These are phyloP conservation scores for Tethya wilhelma DNA, from an alignment of 37 sponge, comb jelly and placozoan genomes.

Conservation along the genomic window DNA sequence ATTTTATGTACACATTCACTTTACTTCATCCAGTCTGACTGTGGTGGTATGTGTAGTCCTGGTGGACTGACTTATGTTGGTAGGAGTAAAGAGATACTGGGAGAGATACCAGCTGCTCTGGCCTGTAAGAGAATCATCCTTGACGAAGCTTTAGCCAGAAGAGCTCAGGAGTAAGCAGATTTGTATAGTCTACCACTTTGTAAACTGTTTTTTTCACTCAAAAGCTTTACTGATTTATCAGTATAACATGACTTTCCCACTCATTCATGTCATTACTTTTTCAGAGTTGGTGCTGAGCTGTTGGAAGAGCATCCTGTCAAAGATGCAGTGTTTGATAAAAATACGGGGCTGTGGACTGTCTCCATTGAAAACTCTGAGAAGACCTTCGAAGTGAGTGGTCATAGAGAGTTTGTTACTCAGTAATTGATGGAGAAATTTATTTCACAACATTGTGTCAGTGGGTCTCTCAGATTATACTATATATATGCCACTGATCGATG, in stretches of 20 bases:
- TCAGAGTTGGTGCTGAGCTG: constrained; percentile 51
- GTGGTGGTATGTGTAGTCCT: constrained; percentile 62
- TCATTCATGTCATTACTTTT: not conserved
- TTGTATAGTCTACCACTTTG: too few relatives aligned
- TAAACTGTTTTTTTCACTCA: too few relatives aligned
- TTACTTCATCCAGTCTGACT: constrained; percentile 51
- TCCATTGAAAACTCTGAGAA: constrained; percentile 32
- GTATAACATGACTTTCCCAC: not conserved
- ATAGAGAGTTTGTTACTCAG: too few relatives aligned
- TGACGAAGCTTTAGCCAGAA: constrained; percentile 39
- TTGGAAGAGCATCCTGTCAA: constrained; percentile 45
- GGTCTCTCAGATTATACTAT: too few relatives aligned
- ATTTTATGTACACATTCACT: too few relatives aligned
- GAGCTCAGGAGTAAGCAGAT: constrained; percentile 26
- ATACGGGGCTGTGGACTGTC: constrained; percentile 62
- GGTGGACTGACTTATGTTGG: constrained; percentile 62
- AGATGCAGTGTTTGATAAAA: constrained; percentile 41
- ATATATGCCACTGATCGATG: not conserved
- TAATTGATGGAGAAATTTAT: too few relatives aligned
- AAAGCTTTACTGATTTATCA: not conserved
- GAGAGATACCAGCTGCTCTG: constrained; percentile 57
- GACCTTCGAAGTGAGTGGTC: constrained; percentile 18
- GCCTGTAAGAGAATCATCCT: constrained; percentile 57
- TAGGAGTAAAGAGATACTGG: constrained; percentile 38
- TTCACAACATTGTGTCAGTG: too few relatives aligned